Base-by-base conservation (phyloP, 2,888 invertebrate species). In the Suillia variegata region DNA sequence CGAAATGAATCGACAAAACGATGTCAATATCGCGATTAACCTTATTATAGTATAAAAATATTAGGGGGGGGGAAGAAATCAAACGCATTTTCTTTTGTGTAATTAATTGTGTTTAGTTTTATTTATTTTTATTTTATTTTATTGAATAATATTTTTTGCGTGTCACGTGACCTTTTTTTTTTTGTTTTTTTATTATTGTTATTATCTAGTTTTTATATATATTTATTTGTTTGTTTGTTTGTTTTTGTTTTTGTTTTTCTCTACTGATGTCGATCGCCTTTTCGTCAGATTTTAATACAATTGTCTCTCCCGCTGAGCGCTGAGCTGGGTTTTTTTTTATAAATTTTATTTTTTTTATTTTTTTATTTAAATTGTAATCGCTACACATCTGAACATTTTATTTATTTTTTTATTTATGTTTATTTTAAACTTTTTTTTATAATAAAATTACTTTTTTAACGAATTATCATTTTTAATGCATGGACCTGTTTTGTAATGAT, bases 401-500 rank as follows among this genome's bases (percentile, higher is more conserved):
- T 26, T 38, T 38, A 10, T 38, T 38, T 38, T n/a, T 38, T 10
- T 38, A 13, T 13, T 38, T n/a, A n/a, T 38, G 6, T 38, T 38
- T 10, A 38, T 38, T 38, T 38, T n/a, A 10, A 38, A 13, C n/a
- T n/a, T 38, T 38, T 38, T n/a, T n/a, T 38, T 38, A n/a, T 38
- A 10, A n/a, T n/a, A 4, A 38, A 38, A 6, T 26, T 38, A 38
- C 12, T 31, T 31, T 38, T n/a, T n/a, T 10, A 33, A 34, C 12
- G 33, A 17, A 21, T 33, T 52, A 33, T 18, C 45, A 20, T 18
- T 18, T 17, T 20, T 18, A 18, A 45, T 20, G 45, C 45, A 20
- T 17, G 45, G 45, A 45, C 45, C 45, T 12, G 22, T 31, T 54
- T 42, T 54, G 45, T 17, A n/a, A n/a, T n/a, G n/a, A n/a, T n/a